Evolutionary conservation across 2,888 invertebrate genomes (phyloP).

Genomic region (Cantharis lateralis): DNA sequence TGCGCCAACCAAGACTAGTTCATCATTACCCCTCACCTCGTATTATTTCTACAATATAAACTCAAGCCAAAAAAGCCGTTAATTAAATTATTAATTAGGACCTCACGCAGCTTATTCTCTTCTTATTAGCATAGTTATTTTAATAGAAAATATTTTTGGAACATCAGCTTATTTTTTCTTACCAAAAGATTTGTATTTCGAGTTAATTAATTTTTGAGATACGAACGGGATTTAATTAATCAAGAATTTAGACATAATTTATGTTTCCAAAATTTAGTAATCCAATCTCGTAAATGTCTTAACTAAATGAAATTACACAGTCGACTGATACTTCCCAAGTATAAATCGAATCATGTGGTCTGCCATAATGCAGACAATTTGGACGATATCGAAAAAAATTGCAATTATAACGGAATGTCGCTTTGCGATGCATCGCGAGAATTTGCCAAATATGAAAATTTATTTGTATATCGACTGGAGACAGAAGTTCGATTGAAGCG

Average conservation of each 20-base stretch:
- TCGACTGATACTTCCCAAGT: neutral
- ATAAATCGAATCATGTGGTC: neutral
- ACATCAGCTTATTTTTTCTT: neutral
- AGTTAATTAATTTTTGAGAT: neutral
- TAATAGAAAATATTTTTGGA: conserved; percentile 6
- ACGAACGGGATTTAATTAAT: neutral
- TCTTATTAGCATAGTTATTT: conserved; percentile 17
- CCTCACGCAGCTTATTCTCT: conserved; percentile 19
- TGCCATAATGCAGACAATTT: neutral
- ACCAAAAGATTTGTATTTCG: neutral
- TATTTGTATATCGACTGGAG: neutral
- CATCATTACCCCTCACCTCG: conserved; percentile 28
- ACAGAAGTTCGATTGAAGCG: neutral
- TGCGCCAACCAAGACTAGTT: conserved; percentile 26
- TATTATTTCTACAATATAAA: conserved; percentile 16
- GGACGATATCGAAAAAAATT: neutral
- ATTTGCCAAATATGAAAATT: neutral
- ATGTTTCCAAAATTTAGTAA: neutral
- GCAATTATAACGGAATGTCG: neutral
- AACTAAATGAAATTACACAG: neutral
- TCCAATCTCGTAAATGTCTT: neutral
- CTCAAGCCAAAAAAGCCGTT: conserved; percentile 27
- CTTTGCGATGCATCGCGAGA: neutral
- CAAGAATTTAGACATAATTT: neutral
- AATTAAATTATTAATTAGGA: conserved; percentile 34